phyloP scores from a whole-genome alignment of 2,888 invertebrate genomes.

The Hirtodrosophila alboralis region DNA sequence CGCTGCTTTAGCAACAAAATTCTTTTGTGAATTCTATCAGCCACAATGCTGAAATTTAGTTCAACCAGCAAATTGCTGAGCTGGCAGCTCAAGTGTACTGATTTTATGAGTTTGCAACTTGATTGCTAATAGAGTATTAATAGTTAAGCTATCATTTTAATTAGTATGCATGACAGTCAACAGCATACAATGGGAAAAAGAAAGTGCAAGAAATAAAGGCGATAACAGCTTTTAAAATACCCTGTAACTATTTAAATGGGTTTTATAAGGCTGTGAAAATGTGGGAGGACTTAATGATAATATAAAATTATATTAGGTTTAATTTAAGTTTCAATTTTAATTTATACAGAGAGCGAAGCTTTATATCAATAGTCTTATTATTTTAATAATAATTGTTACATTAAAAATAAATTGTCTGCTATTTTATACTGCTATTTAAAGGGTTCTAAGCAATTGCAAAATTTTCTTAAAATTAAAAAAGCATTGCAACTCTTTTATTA shows the following conservation, averaged over 20 bases:
- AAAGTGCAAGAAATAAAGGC: neutral
- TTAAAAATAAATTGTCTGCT: no score
- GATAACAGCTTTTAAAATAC: conserved; percentile 1
- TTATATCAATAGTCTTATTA: no score
- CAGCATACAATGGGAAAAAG: neutral
- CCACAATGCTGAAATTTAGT: conserved; percentile 1
- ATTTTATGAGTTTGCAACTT: conserved; percentile 26
- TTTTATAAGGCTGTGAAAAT: neutral
- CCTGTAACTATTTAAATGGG: neutral
- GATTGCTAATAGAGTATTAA: conserved; percentile 33
- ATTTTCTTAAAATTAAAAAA: no score
- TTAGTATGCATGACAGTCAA: conserved; percentile 42
- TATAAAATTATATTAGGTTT: no score
- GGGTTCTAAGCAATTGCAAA: no score
- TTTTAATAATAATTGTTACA: no score
- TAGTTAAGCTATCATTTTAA: conserved; percentile 27
- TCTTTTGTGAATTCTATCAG: conserved; percentile 13
- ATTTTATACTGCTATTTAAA: no score
- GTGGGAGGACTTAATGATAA: no score
- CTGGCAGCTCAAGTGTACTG: neutral
- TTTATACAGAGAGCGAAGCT: no score
- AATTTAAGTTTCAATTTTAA: no score
- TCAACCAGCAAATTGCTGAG: conserved; percentile 8
- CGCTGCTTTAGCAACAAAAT: conserved; percentile 12
- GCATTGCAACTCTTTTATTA: no score